phyloP scores from a whole-genome alignment of 2,888 invertebrate genomes.

The Neocrepidodera transversa region DNA sequence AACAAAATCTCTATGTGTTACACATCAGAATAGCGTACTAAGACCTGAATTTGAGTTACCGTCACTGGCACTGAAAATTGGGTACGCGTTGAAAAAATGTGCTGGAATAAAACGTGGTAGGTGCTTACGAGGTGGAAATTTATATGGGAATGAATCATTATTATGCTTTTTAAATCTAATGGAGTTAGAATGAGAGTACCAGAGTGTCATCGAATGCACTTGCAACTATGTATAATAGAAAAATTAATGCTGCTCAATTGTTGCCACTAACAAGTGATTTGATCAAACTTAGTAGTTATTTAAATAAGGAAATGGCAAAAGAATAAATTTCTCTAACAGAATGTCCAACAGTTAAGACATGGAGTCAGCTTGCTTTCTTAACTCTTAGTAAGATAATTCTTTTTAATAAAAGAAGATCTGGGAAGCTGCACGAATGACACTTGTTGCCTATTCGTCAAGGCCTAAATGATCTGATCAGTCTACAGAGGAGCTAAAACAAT shows the following conservation, averaged over 20 bases:
- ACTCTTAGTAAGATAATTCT: conserved; percentile 35
- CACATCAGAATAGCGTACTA: neutral
- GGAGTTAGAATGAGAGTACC: conserved; percentile 36
- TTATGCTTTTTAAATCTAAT: conserved; percentile 22
- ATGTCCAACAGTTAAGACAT: too few species aligned
- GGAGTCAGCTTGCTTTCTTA: neutral
- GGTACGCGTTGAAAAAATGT: conserved; percentile 33
- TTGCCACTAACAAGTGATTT: conserved; percentile 38
- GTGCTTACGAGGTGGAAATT: conserved; percentile 17
- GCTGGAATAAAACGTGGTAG: conserved; percentile 21
- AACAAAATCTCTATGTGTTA: conserved; percentile 10
- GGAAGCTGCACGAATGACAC: conserved; percentile 34
- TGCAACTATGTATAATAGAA: conserved; percentile 31
- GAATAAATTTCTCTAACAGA: conserved; percentile 7
- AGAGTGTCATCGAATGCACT: conserved; percentile 36
- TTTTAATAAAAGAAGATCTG: conserved; percentile 38
- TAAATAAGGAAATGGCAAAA: conserved; percentile 27
- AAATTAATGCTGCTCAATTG: conserved; percentile 33
- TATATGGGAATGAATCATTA: conserved; percentile 19
- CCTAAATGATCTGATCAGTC: conserved; percentile 31
- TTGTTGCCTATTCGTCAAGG: conserved; percentile 29
- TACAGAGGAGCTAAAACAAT: conserved; percentile 32
- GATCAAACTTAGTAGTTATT: conserved; percentile 33
- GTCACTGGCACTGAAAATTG: conserved; percentile 33
- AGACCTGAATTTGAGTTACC: conserved; percentile 17